phyloP scores from a whole-genome alignment of 2,797 vertebrate genomes.

The Clarias laeviceps region DNA sequence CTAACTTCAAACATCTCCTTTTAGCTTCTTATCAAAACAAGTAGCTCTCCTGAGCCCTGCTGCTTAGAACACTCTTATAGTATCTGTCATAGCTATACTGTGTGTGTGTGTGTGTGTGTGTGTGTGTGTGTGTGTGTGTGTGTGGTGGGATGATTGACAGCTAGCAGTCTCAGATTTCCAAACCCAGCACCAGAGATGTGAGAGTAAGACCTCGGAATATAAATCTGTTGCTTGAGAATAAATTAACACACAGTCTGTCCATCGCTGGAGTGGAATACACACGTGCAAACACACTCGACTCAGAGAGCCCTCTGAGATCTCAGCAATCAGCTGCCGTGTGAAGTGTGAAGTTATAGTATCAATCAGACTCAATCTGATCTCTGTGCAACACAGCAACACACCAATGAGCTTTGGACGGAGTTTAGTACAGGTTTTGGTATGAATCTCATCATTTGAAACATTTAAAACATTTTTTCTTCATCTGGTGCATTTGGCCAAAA shows the following conservation, averaged over 20 bases:
- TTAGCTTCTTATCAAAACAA: background rate
- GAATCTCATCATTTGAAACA: background rate
- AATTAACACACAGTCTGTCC: slow-evolving; percentile 12
- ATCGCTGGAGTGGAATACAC: background rate
- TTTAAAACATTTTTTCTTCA: too few species aligned
- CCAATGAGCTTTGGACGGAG: background rate
- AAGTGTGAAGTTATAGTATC: slow-evolving; percentile 5
- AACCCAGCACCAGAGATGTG: background rate
- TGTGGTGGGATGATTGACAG: background rate
- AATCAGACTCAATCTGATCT: background rate
- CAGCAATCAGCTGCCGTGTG: background rate
- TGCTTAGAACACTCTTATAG: background rate
- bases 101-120: slow-evolving; percentile 3
- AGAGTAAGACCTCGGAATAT: slow-evolving; percentile 5
- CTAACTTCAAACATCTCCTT: background rate
- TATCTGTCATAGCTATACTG: background rate
- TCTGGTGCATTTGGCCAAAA: too few species aligned
- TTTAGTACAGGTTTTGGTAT: background rate
- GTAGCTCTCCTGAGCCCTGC: background rate
- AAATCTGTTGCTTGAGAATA: slow-evolving; percentile 18
- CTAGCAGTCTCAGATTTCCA: background rate
- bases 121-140: slow-evolving; percentile 12
- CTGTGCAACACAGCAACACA: background rate
- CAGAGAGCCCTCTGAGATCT: background rate
- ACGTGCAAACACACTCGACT: background rate